Percentiles rank a stretch among this genome's conserved stretches.
Conservation (phyloP, 2,888 invertebrate genomes). For the Phaedon cochleariae region DNA sequence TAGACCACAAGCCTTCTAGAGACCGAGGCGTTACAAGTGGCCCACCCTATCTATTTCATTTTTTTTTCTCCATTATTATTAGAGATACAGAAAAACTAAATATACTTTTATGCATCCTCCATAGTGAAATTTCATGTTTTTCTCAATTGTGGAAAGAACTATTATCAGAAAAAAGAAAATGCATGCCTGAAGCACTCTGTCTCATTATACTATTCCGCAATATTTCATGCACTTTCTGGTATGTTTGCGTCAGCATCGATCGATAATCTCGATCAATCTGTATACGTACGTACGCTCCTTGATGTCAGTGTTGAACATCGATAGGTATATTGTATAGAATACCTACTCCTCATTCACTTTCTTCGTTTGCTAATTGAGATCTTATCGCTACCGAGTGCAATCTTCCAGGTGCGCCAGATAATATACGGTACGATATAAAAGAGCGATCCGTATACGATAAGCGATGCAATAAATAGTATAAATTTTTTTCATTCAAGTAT, state of each 20-base stretch:
- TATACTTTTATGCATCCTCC: no score
- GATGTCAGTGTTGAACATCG: not conserved
- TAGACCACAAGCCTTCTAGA: no score
- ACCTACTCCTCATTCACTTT: slow-evolving; percentile 13
- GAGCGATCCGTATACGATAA: not conserved
- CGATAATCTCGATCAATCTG: not conserved
- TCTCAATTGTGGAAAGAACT: no score
- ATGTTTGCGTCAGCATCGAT: not conserved
- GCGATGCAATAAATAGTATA: not conserved
- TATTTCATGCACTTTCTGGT: not conserved
- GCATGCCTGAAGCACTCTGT: no score
- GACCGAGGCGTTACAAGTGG: no score
- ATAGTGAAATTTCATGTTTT: no score
- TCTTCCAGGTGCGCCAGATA: slow-evolving; percentile 1
- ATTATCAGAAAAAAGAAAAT: no score
- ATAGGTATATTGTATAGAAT: not conserved
- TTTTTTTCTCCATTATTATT: no score
- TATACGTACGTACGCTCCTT: not conserved
- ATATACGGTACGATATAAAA: not conserved
- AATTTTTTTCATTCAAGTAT: not conserved
- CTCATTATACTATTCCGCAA: not conserved
- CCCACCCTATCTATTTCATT: no score
- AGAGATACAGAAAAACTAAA: no score
- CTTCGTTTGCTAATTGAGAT: slow-evolving; percentile 11
- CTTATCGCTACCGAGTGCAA: not conserved